These are phyloP conservation scores for Diachrysia chrysitis DNA, from an alignment of 2,888 invertebrate genomes.

Conservation along the genomic window DNA sequence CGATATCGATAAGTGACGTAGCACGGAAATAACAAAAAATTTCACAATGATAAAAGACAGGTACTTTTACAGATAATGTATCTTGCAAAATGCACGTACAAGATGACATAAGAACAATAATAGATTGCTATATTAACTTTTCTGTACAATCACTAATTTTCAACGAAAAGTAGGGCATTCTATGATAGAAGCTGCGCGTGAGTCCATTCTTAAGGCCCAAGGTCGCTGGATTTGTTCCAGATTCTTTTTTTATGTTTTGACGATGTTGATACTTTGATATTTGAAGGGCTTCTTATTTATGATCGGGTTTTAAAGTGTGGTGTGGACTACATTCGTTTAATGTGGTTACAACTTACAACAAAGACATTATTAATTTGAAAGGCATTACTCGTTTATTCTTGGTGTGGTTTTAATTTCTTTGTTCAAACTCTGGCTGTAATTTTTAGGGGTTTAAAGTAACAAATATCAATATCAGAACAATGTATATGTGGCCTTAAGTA, in stretches of 20 bases:
- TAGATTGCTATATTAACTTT: conserved; percentile 48
- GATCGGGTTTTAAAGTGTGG: conserved; percentile 49
- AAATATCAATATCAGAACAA: neutral
- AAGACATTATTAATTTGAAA: conserved; percentile 10
- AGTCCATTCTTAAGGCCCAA: conserved; percentile 81
- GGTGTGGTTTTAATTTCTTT: conserved; percentile 1
- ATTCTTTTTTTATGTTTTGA: conserved; percentile 70
- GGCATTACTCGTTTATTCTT: conserved; percentile 8
- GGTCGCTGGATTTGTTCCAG: conserved; percentile 87
- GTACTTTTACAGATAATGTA: conserved; percentile 21
- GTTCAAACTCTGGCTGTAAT: neutral
- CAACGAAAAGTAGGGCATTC: conserved; percentile 80
- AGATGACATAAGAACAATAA: conserved; percentile 56
- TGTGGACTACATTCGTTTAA: conserved; percentile 45
- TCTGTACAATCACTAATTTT: conserved; percentile 63
- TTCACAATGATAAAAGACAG: conserved; percentile 24
- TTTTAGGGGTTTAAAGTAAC: neutral
- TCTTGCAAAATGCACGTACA: conserved; percentile 47
- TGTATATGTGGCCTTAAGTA: too few relatives aligned
- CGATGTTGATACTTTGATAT: conserved; percentile 63
- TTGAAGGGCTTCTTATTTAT: conserved; percentile 67
- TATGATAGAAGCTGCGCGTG: conserved; percentile 79
- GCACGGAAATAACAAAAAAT: conserved; percentile 12
- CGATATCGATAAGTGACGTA: conserved; percentile 4
- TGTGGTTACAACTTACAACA: conserved; percentile 31